Evolutionary conservation across 2,888 invertebrate species (phyloP), one percentile per base, ranked within the genome.

Genomic region (Lysandra coridon): DNA sequence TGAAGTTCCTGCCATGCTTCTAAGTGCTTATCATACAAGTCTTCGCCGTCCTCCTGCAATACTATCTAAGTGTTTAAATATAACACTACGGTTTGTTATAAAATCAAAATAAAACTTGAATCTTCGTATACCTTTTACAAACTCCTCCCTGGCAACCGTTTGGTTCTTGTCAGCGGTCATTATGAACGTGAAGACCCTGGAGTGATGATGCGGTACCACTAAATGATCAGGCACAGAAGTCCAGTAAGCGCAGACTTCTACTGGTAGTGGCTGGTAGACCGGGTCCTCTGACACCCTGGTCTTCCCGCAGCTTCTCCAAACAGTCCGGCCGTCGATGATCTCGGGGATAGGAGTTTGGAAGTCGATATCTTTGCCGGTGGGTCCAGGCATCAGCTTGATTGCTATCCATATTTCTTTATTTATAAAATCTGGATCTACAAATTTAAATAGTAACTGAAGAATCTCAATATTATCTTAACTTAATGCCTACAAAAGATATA

Each of bases 141-240:
- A 82, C 80, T 94, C 94, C 30, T 88, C 81, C 80, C 87, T 90
- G 0, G 95, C 96, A 0, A 95, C 88, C 1, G 90, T 92, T 79
- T 89, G 90, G 74, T 93, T 90, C 57, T 91, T 92, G 84, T 95
- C 96, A 2, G 91, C 94, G 0, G 95, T 94, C 91, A 96, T 94
- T 0, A 94, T 90, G 82, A 95, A 94, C 0, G 95, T 95, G 83
- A 95, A 93, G 0, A 93, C 90, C 75, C 90, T 88, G n/a, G 90
- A 88, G 0, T 92, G 92, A 80, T 91, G 91, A 77, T 92, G 94
- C 0, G 95, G 94, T 14, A 94, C 92, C 12, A 95, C 93, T 23
- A 94, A 80, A 79, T 94, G 91, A 78, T 92, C 93, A 1, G 95
- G 94, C 10, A 93, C 94, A 0, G 94, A 91, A 0, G 95, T 95